These are phyloP conservation scores for Pocillopora meandrina DNA, from an alignment of 92 coral and sea anemone genomes.

Conservation along the genomic window DNA sequence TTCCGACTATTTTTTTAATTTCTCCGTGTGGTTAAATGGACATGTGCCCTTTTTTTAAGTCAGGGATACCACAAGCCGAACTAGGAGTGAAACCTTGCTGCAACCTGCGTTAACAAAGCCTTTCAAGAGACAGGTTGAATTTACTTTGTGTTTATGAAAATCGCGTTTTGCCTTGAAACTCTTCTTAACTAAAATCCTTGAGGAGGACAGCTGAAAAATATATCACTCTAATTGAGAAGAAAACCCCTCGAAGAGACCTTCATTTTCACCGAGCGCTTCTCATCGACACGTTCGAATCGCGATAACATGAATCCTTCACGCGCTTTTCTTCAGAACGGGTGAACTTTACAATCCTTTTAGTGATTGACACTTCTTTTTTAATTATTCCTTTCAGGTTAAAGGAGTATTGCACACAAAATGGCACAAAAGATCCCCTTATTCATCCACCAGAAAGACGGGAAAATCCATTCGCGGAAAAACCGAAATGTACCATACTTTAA, in stretches of 20 bases:
- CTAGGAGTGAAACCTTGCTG: neutral
- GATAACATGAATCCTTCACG: neutral
- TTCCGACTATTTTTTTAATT: neutral
- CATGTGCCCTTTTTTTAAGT: neutral
- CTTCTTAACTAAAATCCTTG: neutral
- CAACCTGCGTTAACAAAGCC: slow-evolving; percentile 30
- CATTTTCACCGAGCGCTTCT: neutral
- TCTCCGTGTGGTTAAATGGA: neutral
- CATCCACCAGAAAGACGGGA: slow-evolving; percentile 98
- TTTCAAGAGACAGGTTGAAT: neutral
- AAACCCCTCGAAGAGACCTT: neutral
- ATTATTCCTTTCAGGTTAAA: slow-evolving; percentile 67
- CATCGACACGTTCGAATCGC: neutral
- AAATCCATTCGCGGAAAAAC: slow-evolving; percentile 98
- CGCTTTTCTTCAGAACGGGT: neutral
- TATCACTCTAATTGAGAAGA: neutral
- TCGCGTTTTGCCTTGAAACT: neutral
- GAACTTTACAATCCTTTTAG: neutral
- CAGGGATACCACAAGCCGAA: slow-evolving; percentile 11
- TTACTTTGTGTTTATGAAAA: neutral
- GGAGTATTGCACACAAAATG: slow-evolving; percentile 90
- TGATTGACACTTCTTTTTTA: neutral
- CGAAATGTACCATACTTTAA: slow-evolving; percentile 89
- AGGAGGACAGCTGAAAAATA: neutral
- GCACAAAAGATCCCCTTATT: slow-evolving; percentile 88